Base-by-base conservation (phyloP, 2,888 invertebrate species). In the Pachycephus smyrnensis region DNA sequence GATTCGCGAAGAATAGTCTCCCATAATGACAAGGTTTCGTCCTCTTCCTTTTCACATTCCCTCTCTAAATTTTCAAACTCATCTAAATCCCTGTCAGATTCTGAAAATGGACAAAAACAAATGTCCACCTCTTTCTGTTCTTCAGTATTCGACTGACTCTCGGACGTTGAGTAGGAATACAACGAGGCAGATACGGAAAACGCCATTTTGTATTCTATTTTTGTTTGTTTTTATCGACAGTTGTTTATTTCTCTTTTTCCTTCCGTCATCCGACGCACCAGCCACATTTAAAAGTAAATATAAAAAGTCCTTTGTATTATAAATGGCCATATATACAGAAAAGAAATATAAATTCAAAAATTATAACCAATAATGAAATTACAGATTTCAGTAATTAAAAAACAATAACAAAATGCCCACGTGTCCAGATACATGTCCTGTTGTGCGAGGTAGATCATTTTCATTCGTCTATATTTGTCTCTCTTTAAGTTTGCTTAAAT, bases 361-460 rank as follows among this genome's bases (percentile, higher is more conserved):
- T 23, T 55, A 23, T 23, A 23, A 55, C 55, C 55, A 9, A 23
- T 9, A 55, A 55, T 55, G 1, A 55, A 55, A 55, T 55, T 23
- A 23, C 9, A 55, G 23, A 55, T 55, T 55, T 23, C 23, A 55
- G 55, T 55, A 23, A 55, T 55, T 55, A 55, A 23, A 55, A 40
- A 23, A 23, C 23, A 55, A 37, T 37, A 12, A 23, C 80, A 80
- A 80, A 80, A 82, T 82, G 82, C 68, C 77, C 12, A 12, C 11
- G 75, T 85, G 85, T 75, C 71, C 78, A 75, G 74, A 75, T 23
- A 75, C 68, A 74, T 85, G 85, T 80, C 83, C 85, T 71, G 80
- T 73, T 78, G 80, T 85, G 9, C 71, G 15, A 33, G 32, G 71
- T 71, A 71, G 9, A 55, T 23, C 23, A 6, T 55, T 23, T 40